Evolutionary conservation across 2,113 vertebrate species (phyloP).

Genomic region (Triplophysa dalaica): DNA sequence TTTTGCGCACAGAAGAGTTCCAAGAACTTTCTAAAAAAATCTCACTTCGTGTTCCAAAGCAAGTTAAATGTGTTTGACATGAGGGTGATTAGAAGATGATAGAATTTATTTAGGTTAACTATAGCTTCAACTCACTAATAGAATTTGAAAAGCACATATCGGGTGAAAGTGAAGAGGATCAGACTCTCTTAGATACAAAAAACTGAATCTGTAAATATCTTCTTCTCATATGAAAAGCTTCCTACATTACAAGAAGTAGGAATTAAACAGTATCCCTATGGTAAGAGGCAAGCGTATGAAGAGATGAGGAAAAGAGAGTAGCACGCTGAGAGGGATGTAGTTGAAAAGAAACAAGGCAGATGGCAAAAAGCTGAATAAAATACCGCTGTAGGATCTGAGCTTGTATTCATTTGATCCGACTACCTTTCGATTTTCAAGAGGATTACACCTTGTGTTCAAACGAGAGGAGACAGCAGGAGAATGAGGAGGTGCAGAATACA

Average conservation of each 20-base stretch:
- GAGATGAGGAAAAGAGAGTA: not conserved
- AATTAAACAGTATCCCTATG: not conserved
- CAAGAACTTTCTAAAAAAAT: too few species aligned
- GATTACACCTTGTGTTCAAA: constrained; percentile 78
- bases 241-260: not conserved
- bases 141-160: not conserved
- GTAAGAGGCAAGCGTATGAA: not conserved
- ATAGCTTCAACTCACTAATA: not conserved
- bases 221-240: constrained; percentile 9
- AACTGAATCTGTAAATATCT: not conserved
- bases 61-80: too few species aligned
- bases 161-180: not conserved
- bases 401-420: constrained; percentile 75
- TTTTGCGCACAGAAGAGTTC: too few species aligned
- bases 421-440: constrained; percentile 80
- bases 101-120: not conserved
- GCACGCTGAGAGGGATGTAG: constrained; percentile 50
- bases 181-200: not conserved
- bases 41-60: too few species aligned
- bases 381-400: constrained; percentile 63
- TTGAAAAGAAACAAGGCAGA: constrained; percentile 68
- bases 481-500: constrained; percentile 71
- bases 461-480: constrained; percentile 64
- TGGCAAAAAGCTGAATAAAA: constrained; percentile 69
- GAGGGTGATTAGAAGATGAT: not conserved